Evolutionary conservation across 2,888 invertebrate genomes (phyloP).

Genomic region (Brenthis ino): DNA sequence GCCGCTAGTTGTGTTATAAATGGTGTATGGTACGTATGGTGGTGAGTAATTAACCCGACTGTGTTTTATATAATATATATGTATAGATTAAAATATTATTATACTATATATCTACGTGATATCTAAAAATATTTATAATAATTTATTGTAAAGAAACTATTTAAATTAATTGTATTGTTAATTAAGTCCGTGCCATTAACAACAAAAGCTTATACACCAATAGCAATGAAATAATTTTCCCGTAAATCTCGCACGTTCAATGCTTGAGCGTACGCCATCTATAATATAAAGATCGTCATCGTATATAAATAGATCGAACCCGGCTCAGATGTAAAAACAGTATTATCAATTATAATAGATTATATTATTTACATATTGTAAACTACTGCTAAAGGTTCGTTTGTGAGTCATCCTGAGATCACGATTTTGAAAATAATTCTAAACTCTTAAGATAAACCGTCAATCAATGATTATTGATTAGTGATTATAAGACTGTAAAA

Average conservation of each 20-base stretch:
- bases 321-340: conserved; percentile 27
- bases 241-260: conserved; percentile 12
- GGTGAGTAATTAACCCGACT: too few relatives aligned
- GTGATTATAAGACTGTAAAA: too few relatives aligned
- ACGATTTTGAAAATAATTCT: not conserved
- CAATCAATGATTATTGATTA: too few relatives aligned
- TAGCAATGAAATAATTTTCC: conserved; percentile 5
- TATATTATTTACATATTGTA: conserved; percentile 4
- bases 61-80: too few relatives aligned
- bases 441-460: too few relatives aligned
- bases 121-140: not conserved
- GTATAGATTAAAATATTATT: too few relatives aligned
- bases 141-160: not conserved
- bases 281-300: conserved; percentile 39
- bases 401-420: conserved; percentile 18
- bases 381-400: conserved; percentile 15
- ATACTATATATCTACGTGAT: too few relatives aligned
- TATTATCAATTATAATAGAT: conserved; percentile 34
- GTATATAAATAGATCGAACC: conserved; percentile 42
- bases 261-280: conserved; percentile 24
- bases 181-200: not conserved
- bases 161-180: not conserved
- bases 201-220: conserved; percentile 1
- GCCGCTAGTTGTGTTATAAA: too few relatives aligned
- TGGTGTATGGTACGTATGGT: too few relatives aligned